Evolutionary conservation across 2,113 vertebrate species (phyloP).

Genomic region (Grammomys dolichurus): DNA sequence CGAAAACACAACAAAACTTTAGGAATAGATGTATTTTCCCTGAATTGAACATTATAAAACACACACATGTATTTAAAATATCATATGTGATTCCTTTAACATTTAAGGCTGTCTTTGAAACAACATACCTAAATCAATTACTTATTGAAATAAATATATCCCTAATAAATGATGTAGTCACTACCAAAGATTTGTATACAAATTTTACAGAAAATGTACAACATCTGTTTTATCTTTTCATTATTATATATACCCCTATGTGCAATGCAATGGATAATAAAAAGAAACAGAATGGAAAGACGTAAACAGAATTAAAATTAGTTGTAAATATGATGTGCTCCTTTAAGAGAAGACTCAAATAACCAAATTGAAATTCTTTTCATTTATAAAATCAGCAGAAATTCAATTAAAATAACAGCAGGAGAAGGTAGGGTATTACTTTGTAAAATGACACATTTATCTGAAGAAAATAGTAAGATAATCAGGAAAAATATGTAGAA

Average conservation of each 20-base stretch:
- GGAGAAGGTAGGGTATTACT: neutral
- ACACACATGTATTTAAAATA: neutral
- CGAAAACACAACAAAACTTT: neutral
- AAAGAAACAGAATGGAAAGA: neutral
- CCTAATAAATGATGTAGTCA: too few species aligned
- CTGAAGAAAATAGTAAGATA: constrained; percentile 17
- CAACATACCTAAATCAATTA: neutral
- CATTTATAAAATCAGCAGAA: neutral
- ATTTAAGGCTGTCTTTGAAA: neutral
- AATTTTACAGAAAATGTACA: neutral
- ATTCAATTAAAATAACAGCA: neutral
- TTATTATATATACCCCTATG: too few species aligned
- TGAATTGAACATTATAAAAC: neutral
- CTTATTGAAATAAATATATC: neutral
- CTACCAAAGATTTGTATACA: neutral
- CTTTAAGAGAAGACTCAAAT: neutral
- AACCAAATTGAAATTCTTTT: neutral
- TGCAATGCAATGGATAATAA: neutral
- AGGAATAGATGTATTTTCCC: neutral
- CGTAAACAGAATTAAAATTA: neutral
- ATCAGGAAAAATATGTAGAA: neutral
- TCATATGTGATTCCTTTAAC: neutral
- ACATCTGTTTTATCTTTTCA: neutral
- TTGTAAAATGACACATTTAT: constrained; percentile 43
- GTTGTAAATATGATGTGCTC: too few species aligned